A percentile compares a stretch with the other conserved stretches of the same genome.
Evolutionary conservation across 2,888 invertebrate species (phyloP).

Genomic region (Hydraecia micacea): DNA sequence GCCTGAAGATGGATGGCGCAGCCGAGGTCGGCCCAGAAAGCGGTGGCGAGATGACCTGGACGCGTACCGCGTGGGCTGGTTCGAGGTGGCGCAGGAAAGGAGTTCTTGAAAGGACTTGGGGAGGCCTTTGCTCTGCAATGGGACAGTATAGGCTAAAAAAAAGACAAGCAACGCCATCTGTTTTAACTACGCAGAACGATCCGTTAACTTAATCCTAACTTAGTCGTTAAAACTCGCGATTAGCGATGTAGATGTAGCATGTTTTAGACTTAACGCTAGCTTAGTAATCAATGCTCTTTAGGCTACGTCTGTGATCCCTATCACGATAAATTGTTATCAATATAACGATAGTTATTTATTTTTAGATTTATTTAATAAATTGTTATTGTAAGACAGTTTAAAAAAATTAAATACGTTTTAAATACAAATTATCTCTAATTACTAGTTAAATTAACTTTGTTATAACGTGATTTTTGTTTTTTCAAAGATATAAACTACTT

Average conservation of each 20-base stretch:
- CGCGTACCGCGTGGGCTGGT: no score
- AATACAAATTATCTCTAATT: slow-evolving; percentile 42
- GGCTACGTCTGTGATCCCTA: slow-evolving; percentile 88
- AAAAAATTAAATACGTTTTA: slow-evolving; percentile 5
- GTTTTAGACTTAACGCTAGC: slow-evolving; percentile 52
- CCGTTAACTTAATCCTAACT: slow-evolving; percentile 13
- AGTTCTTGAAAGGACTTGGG: no score
- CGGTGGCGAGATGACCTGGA: no score
- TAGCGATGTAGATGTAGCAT: slow-evolving; percentile 20
- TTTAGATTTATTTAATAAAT: slow-evolving; percentile 32
- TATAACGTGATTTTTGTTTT: slow-evolving; percentile 34
- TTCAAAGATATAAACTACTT: slow-evolving; percentile 41
- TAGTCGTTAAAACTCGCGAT: neutral
- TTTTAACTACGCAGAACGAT: neutral
- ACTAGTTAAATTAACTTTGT: slow-evolving; percentile 30
- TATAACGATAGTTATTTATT: slow-evolving; percentile 61
- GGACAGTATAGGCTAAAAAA: no score
- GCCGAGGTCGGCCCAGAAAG: no score
- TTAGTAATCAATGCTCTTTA: slow-evolving; percentile 80
- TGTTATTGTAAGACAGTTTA: slow-evolving; percentile 7
- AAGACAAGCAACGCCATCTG: slow-evolving; percentile 22
- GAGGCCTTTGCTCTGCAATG: no score
- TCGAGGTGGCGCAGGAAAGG: no score
- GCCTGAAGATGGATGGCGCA: no score
- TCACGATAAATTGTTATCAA: slow-evolving; percentile 77